Evolutionary conservation across 2,113 vertebrate species (phyloP), one percentile per base, ranked within the genome.

Genomic region (Cathartes aura): DNA sequence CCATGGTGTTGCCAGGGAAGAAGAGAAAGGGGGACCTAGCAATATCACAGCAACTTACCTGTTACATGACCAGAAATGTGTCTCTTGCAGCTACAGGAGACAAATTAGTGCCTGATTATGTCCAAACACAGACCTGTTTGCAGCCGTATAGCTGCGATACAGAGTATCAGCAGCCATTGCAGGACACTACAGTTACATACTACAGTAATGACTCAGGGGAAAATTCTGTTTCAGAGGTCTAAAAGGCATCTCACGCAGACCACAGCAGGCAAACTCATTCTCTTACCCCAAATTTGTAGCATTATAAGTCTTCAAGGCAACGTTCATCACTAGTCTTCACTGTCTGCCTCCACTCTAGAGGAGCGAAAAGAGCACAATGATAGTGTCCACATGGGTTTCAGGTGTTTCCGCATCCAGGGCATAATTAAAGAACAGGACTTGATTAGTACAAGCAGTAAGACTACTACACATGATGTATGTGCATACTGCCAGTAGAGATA

Each of bases 381-480:
- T 27, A 32, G 26, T 32, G 38, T 79, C 27, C n/a, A 56, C 5
- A 8, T 0, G 0, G 15, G 8, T 36, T 88, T 66, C 55, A 66
- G 55, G 36, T 53, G 18, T 43, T 95, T 79, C 27, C 42, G 58
- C 9, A 36, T 40, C 27, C 30, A 40, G 7, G 8, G 7, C 20
- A 22, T 74, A 75, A 75, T 9, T 62, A 30, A 58, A 89, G 42
- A 67, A 8, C 16, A 58, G 40, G 26, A 34, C 18, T 22, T 38
- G 10, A 14, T 36, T 67, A 34, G 24, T 86, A 63, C 26, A 43
- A 83, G 20, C 32, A 73, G 30, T 45, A 63, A 72, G 32, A 55
- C 48, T 68, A 16, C 27, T 53, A n/a, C 6, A 19, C 12, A 4
- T 53, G 15, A 40, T 8, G 3, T 40, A 24, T 4, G 9, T 71